Base-by-base conservation (phyloP, 2,888 invertebrate species). In the Limenitis camilla region DNA sequence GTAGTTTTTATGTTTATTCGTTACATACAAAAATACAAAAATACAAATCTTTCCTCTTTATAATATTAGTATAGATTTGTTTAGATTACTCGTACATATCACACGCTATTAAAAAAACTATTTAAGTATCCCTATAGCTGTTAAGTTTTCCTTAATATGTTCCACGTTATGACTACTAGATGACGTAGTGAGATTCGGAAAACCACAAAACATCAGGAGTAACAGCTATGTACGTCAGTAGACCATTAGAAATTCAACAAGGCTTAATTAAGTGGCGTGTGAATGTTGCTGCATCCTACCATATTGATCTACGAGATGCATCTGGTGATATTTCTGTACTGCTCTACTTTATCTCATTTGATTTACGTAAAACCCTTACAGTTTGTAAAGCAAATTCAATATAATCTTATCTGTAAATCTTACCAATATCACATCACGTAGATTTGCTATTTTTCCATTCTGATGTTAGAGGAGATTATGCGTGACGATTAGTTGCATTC, bases 401-500 rank as follows among this genome's bases (percentile, higher is more conserved):
- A 33, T 28, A 33, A 39, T 50, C 39, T 39, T 19, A 39, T 36
- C 9, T 33, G 11, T 33, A 10, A 28, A 39, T 28, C 39, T 36
- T 19, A 27, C 11, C 7, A 28, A 39, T 28, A 44, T 36, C 30
- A 11, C 11, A n/a, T 53, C 54, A 54, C 47, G 53, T 53, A 53
- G 40, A 47, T 33, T 45, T 35, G 47, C 19, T 52, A 43, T 45
- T 49, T 54, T 51, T 51, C 54, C 54, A 42, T 42, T 53, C 30
- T 7, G 42, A 40, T 50, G 44, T 43, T 39, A 45, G 45, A 46
- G 50, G 28, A 39, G 46, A 11, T 42, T 42, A 41, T 38, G 47
- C 38, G 51, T 48, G 56, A 51, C 51, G 46, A 56, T 56, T 54
- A 53, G 54, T 29, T 49, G 32, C 48, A 45, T 41, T 42, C 30